Evolutionary conservation across 1,140 invertebrate species (phyloP).

Genomic region (Anoplophora glabripennis): DNA sequence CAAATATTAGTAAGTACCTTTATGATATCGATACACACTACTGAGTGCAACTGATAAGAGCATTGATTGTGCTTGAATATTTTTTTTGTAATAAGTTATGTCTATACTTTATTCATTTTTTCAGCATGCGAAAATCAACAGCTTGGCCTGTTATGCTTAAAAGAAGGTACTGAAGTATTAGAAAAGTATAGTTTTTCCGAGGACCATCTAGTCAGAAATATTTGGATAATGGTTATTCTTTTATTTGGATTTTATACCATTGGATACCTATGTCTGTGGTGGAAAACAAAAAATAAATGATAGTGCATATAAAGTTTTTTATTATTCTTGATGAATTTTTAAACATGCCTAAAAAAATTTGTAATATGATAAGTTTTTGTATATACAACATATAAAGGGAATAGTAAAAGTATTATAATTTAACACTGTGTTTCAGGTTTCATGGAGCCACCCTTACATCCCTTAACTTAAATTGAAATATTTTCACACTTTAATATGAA

Average conservation of each 20-base stretch:
- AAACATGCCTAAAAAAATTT: too few relatives aligned
- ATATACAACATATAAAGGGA: too few relatives aligned
- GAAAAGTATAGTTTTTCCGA: constrained; percentile 68
- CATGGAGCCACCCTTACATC: too few relatives aligned
- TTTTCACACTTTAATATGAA: too few relatives aligned
- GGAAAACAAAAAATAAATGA: constrained; percentile 62
- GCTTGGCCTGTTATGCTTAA: constrained; percentile 65
- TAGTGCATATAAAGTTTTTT: background rate
- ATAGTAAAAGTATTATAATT: too few relatives aligned
- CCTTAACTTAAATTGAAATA: too few relatives aligned
- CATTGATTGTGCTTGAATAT: too few relatives aligned
- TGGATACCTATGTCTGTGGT: constrained; percentile 64
- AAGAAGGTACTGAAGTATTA: constrained; percentile 67
- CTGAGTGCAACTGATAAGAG: too few relatives aligned
- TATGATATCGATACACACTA: background rate
- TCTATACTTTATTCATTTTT: constrained; percentile 37
- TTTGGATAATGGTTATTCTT: constrained; percentile 62
- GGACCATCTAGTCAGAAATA: constrained; percentile 62
- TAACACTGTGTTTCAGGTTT: too few relatives aligned
- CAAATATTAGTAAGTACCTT: constrained; percentile 69
- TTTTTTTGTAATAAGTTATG: background rate
- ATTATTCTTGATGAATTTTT: too few relatives aligned
- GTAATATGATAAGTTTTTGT: too few relatives aligned
- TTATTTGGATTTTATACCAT: constrained; percentile 69
- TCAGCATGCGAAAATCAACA: constrained; percentile 61